Evolutionary conservation across 2,888 invertebrate species (phyloP).

Genomic region (Epicampocera succincta): DNA sequence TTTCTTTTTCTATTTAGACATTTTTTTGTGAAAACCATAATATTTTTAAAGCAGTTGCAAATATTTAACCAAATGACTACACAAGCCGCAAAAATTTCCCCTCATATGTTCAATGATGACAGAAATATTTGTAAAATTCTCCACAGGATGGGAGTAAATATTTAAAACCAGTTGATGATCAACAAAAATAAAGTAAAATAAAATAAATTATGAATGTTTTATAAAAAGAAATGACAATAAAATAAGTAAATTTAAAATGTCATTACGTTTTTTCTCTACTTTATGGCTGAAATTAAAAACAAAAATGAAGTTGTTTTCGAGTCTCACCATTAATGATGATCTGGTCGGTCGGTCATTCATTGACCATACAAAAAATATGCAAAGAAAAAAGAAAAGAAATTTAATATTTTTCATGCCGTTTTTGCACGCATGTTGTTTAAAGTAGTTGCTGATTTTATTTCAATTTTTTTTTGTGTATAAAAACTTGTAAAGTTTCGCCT

Average conservation of each 20-base stretch:
- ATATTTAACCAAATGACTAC: constrained; percentile 11
- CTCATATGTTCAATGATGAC: constrained; percentile 3
- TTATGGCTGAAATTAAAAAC: constrained; percentile 14
- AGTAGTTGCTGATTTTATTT: constrained; percentile 12
- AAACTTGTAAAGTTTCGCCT: constrained; percentile 61
- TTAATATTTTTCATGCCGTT: constrained; percentile 50
- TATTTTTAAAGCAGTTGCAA: no score
- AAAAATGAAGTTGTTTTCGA: constrained; percentile 33
- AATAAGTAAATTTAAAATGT: constrained; percentile 28
- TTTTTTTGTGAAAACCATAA: no score
- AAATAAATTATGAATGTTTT: background rate
- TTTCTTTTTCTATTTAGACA: no score
- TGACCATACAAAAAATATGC: constrained; percentile 21
- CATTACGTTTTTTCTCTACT: constrained; percentile 35
- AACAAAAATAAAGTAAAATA: constrained; percentile 3
- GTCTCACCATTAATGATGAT: constrained; percentile 35
- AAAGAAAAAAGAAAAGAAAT: constrained; percentile 25
- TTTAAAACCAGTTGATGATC: constrained; percentile 12
- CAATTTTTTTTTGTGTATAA: constrained; percentile 21
- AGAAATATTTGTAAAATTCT: constrained; percentile 34
- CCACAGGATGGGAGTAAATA: constrained; percentile 15
- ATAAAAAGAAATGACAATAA: background rate
- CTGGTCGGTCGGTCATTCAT: constrained; percentile 35
- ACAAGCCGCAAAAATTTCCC: constrained; percentile 27
- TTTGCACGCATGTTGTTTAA: constrained; percentile 42